Percentiles rank a stretch among this genome's conserved stretches.
These are phyloP conservation scores for Scaptomyza tumidula DNA, from an alignment of 2,888 invertebrate genomes.

Conservation along the genomic window DNA sequence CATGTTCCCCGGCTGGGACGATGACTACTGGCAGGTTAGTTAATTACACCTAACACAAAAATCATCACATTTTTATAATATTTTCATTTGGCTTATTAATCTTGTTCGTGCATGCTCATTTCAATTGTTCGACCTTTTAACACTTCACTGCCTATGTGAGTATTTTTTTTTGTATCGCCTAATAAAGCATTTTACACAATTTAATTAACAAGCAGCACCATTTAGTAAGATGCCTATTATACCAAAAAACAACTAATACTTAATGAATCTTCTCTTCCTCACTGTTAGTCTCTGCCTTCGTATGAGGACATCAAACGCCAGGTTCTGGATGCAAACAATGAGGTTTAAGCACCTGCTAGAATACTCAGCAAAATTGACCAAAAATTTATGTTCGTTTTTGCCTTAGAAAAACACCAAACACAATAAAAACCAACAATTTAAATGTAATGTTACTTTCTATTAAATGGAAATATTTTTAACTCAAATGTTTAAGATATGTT, in stretches of 20 bases:
- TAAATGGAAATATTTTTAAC: constrained; percentile 46
- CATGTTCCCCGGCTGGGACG: constrained; percentile 91
- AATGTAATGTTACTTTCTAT: constrained; percentile 44
- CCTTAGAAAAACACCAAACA: constrained; percentile 11
- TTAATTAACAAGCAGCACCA: constrained; percentile 1
- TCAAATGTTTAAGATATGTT: constrained; percentile 4
- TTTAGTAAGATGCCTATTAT: not conserved
- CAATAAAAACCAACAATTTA: constrained; percentile 10
- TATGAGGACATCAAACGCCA: constrained; percentile 83
- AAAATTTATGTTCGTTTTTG: constrained; percentile 58
- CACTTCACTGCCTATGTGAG: constrained; percentile 21
- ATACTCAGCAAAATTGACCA: constrained; percentile 71
- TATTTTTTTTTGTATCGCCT: constrained; percentile 27
- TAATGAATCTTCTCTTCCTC: constrained; percentile 4
- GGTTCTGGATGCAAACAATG: constrained; percentile 79
- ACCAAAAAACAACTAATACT: not conserved
- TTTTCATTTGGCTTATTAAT: constrained; percentile 25
- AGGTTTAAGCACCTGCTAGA: constrained; percentile 51
- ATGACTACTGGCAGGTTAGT: constrained; percentile 88
- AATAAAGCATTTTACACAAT: constrained; percentile 15
- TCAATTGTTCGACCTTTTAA: constrained; percentile 16
- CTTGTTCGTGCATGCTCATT: constrained; percentile 29
- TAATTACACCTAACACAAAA: constrained; percentile 23
- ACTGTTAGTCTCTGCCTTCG: constrained; percentile 76
- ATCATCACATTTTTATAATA: constrained; percentile 12